Evolutionary conservation across 2,113 vertebrate genomes (phyloP).

Genomic region (Toxostoma redivivum): DNA sequence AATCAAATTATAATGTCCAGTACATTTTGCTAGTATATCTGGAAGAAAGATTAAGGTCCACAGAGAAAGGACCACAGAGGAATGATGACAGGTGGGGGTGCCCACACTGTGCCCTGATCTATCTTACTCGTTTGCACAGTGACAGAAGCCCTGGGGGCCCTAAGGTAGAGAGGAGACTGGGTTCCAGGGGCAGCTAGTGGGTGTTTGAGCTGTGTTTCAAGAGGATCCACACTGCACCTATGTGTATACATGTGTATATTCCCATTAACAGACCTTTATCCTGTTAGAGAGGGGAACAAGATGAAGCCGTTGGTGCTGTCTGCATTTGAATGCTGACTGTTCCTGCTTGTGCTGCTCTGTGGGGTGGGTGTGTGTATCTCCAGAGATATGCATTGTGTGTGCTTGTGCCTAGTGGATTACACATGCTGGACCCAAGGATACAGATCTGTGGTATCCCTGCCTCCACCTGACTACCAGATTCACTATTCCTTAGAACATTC

Average conservation of each 20-base stretch:
- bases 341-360: not conserved
- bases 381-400: rapidly evolving
- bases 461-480: not conserved
- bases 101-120: not conserved
- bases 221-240: not conserved
- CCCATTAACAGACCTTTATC: not conserved
- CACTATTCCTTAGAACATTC: not conserved
- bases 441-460: rapidly evolving
- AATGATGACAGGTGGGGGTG: rapidly evolving
- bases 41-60: not conserved
- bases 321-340: not conserved
- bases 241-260: too few relatives aligned
- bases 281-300: not conserved
- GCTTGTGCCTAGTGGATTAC: not conserved
- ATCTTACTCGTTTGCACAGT: not conserved
- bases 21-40: not conserved
- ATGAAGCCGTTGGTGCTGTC: rapidly evolving
- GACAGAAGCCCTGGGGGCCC: not conserved
- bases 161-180: not conserved
- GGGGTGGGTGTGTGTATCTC: not conserved
- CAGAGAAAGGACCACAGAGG: not conserved
- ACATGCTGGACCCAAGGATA: not conserved
- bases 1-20: not conserved
- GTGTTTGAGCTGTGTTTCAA: not conserved
- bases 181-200: not conserved